phyloP scores from a whole-genome alignment of 2,113 vertebrate genomes.

The Cromileptes altivelis region DNA sequence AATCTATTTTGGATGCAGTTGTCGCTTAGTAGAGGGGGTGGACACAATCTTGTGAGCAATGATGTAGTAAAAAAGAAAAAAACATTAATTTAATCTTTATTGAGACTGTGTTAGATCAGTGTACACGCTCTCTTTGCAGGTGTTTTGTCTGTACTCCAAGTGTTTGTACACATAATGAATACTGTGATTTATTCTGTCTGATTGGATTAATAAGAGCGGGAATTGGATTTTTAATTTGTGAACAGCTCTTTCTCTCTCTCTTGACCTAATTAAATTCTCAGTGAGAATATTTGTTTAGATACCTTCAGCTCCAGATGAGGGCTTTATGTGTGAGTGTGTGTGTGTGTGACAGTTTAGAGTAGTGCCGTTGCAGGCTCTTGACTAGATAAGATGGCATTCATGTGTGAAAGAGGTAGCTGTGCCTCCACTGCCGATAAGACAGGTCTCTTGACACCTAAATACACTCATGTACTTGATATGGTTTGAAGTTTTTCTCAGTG shows the following conservation, averaged over 20 bases:
- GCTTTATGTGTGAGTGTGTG: neutral
- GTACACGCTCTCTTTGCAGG: neutral
- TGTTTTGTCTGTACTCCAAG: neutral
- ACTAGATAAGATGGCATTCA: constrained; percentile 31
- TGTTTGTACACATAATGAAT: constrained; percentile 11
- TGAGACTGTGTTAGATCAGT: neutral
- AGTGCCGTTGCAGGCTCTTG: neutral
- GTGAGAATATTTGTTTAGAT: constrained; percentile 37
- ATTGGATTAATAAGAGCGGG: constrained; percentile 48
- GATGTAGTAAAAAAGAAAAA: neutral
- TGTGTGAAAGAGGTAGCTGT: constrained; percentile 19
- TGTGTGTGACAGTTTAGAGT: constrained; percentile 11
- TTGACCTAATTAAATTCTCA: constrained; percentile 51
- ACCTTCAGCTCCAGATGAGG: constrained; percentile 9
- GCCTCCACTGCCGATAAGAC: constrained; percentile 24
- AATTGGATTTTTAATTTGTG: constrained; percentile 41
- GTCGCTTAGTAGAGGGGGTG: neutral
- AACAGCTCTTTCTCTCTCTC: constrained; percentile 28
- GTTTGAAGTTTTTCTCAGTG: constrained; percentile 1
- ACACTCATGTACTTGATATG: neutral
- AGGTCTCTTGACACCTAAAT: neutral
- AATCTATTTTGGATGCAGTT: neutral
- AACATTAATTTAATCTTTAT: neutral
- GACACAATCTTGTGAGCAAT: neutral
- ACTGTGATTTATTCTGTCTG: constrained; percentile 40